Conservation (phyloP, 2,797 vertebrate species). For the Kryptopterus vitreolus region DNA sequence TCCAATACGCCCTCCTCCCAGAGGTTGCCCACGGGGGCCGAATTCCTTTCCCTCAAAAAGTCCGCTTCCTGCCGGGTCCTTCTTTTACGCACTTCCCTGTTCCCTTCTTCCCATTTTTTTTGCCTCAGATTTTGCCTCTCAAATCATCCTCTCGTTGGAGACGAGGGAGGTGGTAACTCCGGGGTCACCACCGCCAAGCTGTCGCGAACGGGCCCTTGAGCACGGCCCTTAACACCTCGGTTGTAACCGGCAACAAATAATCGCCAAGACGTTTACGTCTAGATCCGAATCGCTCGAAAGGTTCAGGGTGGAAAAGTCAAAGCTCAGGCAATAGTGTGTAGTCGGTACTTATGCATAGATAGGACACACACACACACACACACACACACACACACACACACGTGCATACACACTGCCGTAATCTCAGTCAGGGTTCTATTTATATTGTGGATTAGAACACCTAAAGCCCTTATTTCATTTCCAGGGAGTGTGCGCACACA, state of each 20-base stretch:
- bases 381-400: too few relatives aligned
- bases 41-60: background rate
- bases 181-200: too few relatives aligned
- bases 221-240: too few relatives aligned
- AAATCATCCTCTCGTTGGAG: too few relatives aligned
- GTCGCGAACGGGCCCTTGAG: too few relatives aligned
- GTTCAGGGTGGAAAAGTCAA: slow-evolving; percentile 3
- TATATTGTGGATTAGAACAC: slow-evolving; percentile 67
- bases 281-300: background rate
- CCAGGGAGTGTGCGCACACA: slow-evolving; percentile 43
- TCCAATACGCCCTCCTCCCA: too few relatives aligned
- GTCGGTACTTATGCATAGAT: slow-evolving; percentile 37
- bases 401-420: slow-evolving; percentile 47
- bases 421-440: slow-evolving; percentile 67
- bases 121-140: background rate
- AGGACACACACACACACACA: slow-evolving; percentile 30
- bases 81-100: background rate
- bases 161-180: too few relatives aligned
- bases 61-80: background rate
- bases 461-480: slow-evolving; percentile 66
- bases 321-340: slow-evolving; percentile 20
- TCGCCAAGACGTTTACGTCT: too few relatives aligned
- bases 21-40: too few relatives aligned
- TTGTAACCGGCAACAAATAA: too few relatives aligned
- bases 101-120: background rate